Evolutionary conservation across 2,797 vertebrate genomes (phyloP).

Genomic region (Hybognathus amarus): DNA sequence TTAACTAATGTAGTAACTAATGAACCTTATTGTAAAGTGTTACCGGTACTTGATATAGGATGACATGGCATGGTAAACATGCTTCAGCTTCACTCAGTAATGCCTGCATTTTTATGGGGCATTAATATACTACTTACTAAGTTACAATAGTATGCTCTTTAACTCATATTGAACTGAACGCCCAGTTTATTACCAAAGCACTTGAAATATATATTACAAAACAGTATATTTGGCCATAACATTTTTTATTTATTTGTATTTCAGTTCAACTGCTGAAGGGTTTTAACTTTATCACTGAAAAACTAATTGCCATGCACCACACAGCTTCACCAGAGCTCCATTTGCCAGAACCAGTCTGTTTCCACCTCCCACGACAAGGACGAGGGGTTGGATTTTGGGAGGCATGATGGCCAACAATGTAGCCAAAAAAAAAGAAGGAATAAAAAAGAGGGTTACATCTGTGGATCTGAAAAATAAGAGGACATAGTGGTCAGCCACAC

Average conservation of each 20-base stretch:
- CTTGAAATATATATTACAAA: not conserved
- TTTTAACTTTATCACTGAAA: not conserved
- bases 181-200: not conserved
- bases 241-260: not conserved
- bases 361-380: not conserved
- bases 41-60: not conserved
- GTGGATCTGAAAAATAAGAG: not conserved
- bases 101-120: not conserved
- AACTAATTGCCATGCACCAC: not conserved
- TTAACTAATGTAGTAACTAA: no score
- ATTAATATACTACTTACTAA: not conserved
- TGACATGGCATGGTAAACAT: not conserved
- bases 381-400: not conserved
- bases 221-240: not conserved
- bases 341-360: not conserved
- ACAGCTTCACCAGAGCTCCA: constrained; percentile 15
- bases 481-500: no score
- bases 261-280: not conserved
- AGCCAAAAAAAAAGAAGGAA: not conserved
- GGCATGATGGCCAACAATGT: not conserved
- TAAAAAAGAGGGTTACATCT: not conserved
- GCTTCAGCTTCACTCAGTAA: not conserved
- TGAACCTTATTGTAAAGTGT: no score
- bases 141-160: not conserved
- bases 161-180: not conserved